phyloP scores from a whole-genome alignment of 1,140 invertebrate species.

The Drosophila kanapiae region DNA sequence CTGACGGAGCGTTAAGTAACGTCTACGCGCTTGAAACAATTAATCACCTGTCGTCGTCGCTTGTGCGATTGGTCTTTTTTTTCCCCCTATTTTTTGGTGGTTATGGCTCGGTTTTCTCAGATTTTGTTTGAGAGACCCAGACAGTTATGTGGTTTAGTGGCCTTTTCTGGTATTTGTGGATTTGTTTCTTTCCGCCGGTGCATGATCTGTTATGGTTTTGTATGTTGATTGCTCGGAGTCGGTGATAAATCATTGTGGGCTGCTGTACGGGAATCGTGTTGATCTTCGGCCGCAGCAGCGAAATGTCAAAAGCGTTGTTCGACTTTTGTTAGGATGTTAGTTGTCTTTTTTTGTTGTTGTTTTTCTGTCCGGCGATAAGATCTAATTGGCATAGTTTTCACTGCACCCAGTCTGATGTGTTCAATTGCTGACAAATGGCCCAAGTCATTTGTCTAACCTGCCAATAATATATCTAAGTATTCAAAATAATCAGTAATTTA shows the following conservation, averaged over 20 bases:
- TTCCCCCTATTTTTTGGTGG: constrained; percentile 19
- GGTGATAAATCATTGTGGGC: constrained; percentile 67
- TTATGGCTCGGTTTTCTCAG: constrained; percentile 36
- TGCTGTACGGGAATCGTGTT: constrained; percentile 61
- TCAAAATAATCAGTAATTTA: not conserved
- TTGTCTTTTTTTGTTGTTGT: constrained; percentile 16
- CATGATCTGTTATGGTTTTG: constrained; percentile 64
- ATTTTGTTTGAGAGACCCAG: constrained; percentile 33
- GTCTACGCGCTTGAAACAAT: constrained; percentile 79
- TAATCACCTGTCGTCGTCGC: constrained; percentile 81
- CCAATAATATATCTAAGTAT: constrained; percentile 22
- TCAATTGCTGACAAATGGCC: constrained; percentile 49
- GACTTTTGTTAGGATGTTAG: constrained; percentile 29
- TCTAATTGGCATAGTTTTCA: constrained; percentile 54
- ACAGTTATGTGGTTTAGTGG: constrained; percentile 70
- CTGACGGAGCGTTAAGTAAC: constrained; percentile 75
- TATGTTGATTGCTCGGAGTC: constrained; percentile 63
- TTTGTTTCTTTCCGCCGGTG: constrained; percentile 45
- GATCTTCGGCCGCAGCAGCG: constrained; percentile 52
- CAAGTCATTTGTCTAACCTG: constrained; percentile 33
- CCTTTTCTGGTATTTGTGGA: constrained; percentile 55
- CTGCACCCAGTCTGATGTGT: constrained; percentile 41
- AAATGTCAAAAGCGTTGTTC: constrained; percentile 58
- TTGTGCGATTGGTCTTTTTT: constrained; percentile 63
- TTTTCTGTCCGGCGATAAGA: constrained; percentile 37